These are phyloP conservation scores for Rhizomys pruinosus DNA, from an alignment of 2,113 vertebrate species.

Conservation along the genomic window DNA sequence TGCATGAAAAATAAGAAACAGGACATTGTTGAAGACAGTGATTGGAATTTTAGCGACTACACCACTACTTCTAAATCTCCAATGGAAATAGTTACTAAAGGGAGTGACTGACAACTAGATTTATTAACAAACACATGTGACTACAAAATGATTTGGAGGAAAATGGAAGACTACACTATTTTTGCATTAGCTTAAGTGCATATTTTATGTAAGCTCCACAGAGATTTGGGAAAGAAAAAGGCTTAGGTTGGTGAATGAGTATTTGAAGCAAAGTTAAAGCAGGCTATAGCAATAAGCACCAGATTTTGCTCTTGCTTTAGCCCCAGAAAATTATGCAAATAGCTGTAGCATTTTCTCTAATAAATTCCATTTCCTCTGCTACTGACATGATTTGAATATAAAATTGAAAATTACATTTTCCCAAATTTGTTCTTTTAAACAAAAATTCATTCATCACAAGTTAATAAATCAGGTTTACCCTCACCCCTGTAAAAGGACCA, in stretches of 20 bases:
- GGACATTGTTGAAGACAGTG: not conserved
- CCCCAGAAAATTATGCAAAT: conserved; percentile 77
- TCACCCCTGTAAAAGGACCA: not conserved
- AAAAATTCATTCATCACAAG: conserved; percentile 55
- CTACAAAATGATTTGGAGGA: conserved; percentile 35
- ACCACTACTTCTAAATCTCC: not conserved
- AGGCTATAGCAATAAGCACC: conserved; percentile 21
- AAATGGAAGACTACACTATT: conserved; percentile 50
- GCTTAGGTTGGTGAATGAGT: conserved; percentile 54
- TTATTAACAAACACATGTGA: conserved; percentile 45
- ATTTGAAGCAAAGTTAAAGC: conserved; percentile 59
- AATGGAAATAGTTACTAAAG: conserved; percentile 15
- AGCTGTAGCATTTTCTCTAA: conserved; percentile 63
- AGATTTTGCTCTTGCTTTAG: conserved; percentile 66
- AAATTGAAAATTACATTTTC: conserved; percentile 72
- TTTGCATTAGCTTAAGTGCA: conserved; percentile 55
- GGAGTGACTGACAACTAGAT: conserved; percentile 30
- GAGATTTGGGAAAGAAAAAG: conserved; percentile 39
- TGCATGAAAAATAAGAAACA: conserved; percentile 3
- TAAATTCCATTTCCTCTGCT: conserved; percentile 72
- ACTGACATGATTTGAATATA: conserved; percentile 74
- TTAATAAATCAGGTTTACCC: conserved; percentile 52
- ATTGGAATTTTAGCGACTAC: not conserved
- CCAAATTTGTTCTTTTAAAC: conserved; percentile 57
- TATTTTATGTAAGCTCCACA: conserved; percentile 36